Base-by-base conservation (phyloP, 23 tunicate species). In the Styela clava region DNA sequence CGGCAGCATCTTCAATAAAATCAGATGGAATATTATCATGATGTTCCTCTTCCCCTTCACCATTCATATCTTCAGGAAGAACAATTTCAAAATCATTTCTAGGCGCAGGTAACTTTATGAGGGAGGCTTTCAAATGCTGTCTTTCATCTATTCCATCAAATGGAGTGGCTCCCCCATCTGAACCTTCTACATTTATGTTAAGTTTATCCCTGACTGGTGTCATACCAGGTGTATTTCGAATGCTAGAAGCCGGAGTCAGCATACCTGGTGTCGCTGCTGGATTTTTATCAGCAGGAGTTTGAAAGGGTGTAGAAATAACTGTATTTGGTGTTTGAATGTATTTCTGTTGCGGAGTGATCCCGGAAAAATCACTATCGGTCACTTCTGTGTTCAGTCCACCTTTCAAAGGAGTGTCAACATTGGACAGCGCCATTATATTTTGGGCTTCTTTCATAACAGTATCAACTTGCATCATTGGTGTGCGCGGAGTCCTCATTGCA, bases 121-220 rank as follows among this genome's bases (percentile, higher is more conserved):
- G 82, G 28, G 83, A 79, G 19, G 87, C 86, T 70, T 83, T 81
- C 62, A 96, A 78, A 29, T 84, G 74, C 32, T 79, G 73, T 51
- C 82, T 81, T n/a, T 91, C 97, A 52, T 82, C 87, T 78, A 73
- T 16, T 20, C 74, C 44, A 36, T 82, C 94, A 52, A 35, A 81
- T n/a, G 99, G 99, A 20, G 99, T 96, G 81, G 78, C 82, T 19
- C 74, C 28, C 20, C 86, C 86, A 35, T 82, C 79, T n/a, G 44
- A 20, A 16, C 83, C 89, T 23, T 87, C 90, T 27, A 56, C 74
- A 62, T 96, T 96, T 26, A 96, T 86, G 79, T 88, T 87, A 2
- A 96, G 88, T 69, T 96, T 96, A 78, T 96, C 99, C 5, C 94
- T 87, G 24, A 91, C 84, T 3, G 99, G 97, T 26, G 99, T 96